Evolutionary conservation across 2,113 vertebrate genomes (phyloP).

Genomic region (Passer montanus): DNA sequence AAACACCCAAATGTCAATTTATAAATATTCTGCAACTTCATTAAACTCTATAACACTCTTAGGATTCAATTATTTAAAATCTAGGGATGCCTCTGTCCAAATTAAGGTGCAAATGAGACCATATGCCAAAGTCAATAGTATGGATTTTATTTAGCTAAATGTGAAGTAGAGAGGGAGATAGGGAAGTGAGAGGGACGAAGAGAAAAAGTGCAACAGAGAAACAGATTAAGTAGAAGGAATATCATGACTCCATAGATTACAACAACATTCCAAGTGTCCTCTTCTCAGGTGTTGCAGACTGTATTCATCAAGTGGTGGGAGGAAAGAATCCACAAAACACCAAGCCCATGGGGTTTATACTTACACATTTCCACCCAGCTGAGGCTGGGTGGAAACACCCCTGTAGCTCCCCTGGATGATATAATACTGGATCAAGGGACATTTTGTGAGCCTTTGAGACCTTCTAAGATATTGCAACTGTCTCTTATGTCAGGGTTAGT

Average conservation of each 20-base stretch:
- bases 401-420: background rate
- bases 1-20: background rate
- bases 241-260: background rate
- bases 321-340: background rate
- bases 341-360: background rate
- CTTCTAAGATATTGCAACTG: background rate
- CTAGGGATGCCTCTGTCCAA: background rate
- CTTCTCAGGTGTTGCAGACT: too few relatives aligned
- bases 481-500: background rate
- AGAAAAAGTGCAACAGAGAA: background rate
- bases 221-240: background rate
- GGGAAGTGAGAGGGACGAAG: background rate
- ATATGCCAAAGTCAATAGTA: background rate
- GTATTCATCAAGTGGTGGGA: background rate
- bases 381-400: background rate
- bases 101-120: background rate
- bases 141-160: background rate
- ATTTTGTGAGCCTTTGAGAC: background rate
- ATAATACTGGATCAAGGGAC: background rate
- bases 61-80: background rate
- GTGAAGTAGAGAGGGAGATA: background rate
- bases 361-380: background rate
- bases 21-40: background rate
- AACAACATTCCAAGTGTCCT: background rate
- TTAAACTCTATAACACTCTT: background rate